phyloP scores from a whole-genome alignment of 2,888 invertebrate genomes.

The Parnassius smintheus region DNA sequence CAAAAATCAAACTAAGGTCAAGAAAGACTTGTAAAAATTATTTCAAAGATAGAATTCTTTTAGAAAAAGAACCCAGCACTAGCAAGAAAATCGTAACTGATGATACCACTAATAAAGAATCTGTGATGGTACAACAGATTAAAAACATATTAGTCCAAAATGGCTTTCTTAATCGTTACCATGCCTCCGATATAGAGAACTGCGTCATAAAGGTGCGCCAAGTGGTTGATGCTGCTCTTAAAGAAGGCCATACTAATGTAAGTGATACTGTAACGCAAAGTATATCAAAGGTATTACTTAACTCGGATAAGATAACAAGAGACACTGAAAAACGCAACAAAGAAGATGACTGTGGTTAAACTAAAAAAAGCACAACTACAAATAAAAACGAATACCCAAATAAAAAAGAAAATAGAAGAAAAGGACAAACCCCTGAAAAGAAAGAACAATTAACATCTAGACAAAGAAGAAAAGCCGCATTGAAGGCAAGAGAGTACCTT shows the following conservation, averaged over 20 bases:
- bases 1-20: background rate
- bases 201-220: too few species aligned
- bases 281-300: too few species aligned
- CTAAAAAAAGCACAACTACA: background rate
- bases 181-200: too few species aligned
- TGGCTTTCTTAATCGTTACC: too few species aligned
- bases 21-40: background rate
- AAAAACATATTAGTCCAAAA: too few species aligned
- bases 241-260: too few species aligned
- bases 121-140: too few species aligned
- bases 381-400: background rate
- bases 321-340: too few species aligned
- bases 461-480: conserved; percentile 34
- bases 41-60: conserved; percentile 16
- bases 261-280: too few species aligned
- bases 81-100: conserved; percentile 11
- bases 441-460: background rate
- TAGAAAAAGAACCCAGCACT: conserved; percentile 15
- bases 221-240: too few species aligned
- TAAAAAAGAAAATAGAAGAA: background rate
- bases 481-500: conserved; percentile 36
- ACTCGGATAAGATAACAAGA: too few species aligned
- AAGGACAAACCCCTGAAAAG: background rate
- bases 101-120: too few species aligned
- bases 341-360: background rate